These are phyloP conservation scores for Fregata magnificens DNA, from an alignment of 2,113 vertebrate species.

Conservation along the genomic window DNA sequence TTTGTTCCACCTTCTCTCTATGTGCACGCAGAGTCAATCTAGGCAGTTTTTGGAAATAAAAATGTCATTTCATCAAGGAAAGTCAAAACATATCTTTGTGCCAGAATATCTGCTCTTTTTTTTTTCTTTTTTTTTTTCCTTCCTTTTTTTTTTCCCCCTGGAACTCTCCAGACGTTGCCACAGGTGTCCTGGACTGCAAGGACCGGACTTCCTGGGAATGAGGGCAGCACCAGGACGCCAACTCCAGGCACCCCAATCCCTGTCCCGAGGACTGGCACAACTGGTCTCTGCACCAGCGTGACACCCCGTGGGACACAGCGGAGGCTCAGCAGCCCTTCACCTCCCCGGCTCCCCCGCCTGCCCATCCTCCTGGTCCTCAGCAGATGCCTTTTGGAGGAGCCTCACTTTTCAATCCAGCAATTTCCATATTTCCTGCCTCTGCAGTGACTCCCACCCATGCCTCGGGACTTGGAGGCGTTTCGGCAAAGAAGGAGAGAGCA, in stretches of 20 bases:
- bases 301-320: rapidly evolving
- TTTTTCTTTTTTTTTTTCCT: no score
- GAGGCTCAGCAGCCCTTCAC: background rate
- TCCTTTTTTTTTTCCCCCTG: background rate
- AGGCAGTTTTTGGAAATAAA: conserved; percentile 49
- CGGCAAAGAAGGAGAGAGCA: background rate
- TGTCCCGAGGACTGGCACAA: background rate
- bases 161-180: background rate
- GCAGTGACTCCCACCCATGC: background rate
- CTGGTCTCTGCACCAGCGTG: background rate
- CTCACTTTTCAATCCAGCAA: background rate
- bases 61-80: conserved; percentile 38
- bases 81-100: conserved; percentile 36
- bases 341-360: background rate
- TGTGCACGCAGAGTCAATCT: background rate
- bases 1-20: conserved; percentile 50
- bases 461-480: background rate
- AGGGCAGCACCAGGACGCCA: background rate
- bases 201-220: background rate
- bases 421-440: background rate
- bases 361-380: background rate
- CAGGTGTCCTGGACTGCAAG: background rate
- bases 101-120: background rate
- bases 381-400: background rate
- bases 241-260: background rate